Evolutionary conservation across 2,113 vertebrate species (phyloP).

Genomic region (Pipa parva): DNA sequence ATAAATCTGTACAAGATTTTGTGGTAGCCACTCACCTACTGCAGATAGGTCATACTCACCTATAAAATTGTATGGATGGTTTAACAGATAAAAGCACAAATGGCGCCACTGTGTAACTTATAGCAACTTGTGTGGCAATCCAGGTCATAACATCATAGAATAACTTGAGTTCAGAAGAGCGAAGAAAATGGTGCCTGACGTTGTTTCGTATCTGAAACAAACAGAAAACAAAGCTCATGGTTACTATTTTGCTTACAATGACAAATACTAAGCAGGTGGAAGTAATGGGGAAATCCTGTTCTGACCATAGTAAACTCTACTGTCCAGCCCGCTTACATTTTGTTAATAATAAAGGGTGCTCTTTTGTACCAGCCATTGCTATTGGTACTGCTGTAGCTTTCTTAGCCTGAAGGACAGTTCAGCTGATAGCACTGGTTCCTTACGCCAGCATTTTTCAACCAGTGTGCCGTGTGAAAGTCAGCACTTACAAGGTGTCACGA

Average conservation of each 20-base stretch:
- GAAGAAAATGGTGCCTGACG: conserved; percentile 78
- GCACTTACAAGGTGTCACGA: too few relatives aligned
- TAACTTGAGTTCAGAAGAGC: conserved; percentile 69
- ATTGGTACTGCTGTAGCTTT: too few relatives aligned
- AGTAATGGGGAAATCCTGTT: not conserved
- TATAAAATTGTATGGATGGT: conserved; percentile 86
- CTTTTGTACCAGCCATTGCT: too few relatives aligned
- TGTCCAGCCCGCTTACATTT: not conserved
- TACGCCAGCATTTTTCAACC: too few relatives aligned
- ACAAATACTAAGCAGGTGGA: not conserved
- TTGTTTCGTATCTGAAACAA: conserved; percentile 81
- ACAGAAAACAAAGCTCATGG: conserved; percentile 1
- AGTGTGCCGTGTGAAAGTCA: too few relatives aligned
- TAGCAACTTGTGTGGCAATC: conserved; percentile 82
- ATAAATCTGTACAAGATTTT: too few relatives aligned
- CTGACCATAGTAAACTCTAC: not conserved
- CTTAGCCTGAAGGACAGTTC: too few relatives aligned
- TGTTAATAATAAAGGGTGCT: too few relatives aligned
- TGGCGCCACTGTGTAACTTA: conserved; percentile 92
- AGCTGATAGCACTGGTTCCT: too few relatives aligned
- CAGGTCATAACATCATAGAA: conserved; percentile 88
- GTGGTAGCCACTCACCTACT: too few relatives aligned
- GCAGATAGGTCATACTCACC: conserved; percentile 71
- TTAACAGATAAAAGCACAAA: conserved; percentile 89
- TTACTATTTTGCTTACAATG: not conserved